These are phyloP conservation scores for Naja naja DNA, from an alignment of 2,113 vertebrate genomes.

Conservation along the genomic window DNA sequence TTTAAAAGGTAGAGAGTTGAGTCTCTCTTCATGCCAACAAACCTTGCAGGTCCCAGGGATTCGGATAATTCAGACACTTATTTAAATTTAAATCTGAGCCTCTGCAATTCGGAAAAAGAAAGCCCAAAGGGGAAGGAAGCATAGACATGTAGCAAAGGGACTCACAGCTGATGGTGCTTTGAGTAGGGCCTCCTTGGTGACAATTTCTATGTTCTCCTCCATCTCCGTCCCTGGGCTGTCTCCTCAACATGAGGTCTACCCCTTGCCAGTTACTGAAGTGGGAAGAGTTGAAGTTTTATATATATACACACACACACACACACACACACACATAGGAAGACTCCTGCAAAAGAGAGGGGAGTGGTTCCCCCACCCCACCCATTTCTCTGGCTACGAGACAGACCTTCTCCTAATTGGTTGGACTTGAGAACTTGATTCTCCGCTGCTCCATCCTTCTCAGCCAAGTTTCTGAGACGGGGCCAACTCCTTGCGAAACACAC, in stretches of 20 bases:
- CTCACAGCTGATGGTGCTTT: not conserved
- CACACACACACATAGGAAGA: no score
- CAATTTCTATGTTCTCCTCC: not conserved
- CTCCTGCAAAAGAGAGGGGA: not conserved
- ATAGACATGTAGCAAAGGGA: not conserved
- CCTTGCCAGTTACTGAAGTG: not conserved
- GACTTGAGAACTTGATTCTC: not conserved
- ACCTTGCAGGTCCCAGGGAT: not conserved
- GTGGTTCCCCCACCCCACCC: fast-evolving
- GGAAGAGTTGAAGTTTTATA: not conserved
- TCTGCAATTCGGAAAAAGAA: not conserved
- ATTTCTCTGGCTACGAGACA: not conserved
- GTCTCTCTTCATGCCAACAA: not conserved
- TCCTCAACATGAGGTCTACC: not conserved
- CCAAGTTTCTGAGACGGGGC: not conserved
- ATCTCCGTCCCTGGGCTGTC: not conserved
- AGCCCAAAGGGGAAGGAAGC: no score
- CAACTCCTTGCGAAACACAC: not conserved
- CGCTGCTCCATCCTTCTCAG: not conserved
- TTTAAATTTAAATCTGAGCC: not conserved
- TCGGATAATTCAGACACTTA: not conserved
- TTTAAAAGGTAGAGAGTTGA: not conserved
- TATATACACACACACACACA: not conserved
- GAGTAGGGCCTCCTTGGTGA: not conserved
- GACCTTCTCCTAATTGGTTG: not conserved